Evolutionary conservation across 1,140 invertebrate species (phyloP).

Genomic region (Panonychus citri): DNA sequence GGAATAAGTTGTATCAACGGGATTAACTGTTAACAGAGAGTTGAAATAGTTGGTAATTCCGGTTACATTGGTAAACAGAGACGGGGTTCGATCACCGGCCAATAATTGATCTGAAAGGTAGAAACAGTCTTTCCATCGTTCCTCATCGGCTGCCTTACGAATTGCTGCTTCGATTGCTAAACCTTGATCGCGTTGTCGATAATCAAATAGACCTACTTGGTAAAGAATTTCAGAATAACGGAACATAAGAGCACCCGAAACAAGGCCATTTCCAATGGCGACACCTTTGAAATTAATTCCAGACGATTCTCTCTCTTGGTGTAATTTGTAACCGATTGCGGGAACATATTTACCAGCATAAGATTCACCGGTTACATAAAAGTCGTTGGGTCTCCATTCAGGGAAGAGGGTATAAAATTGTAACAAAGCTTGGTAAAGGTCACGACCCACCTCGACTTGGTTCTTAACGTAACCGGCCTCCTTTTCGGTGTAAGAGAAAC

Average conservation of each 20-base stretch:
- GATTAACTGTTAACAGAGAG: conserved; percentile 36
- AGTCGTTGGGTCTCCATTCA: conserved; percentile 13
- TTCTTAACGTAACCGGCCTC: conserved; percentile 12
- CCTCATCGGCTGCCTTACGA: neutral
- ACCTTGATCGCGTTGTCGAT: neutral
- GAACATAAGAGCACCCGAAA: conserved; percentile 51
- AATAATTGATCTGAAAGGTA: neutral
- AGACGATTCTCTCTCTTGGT: conserved; percentile 26
- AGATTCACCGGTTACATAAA: conserved; percentile 18
- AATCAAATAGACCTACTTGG: conserved; percentile 48
- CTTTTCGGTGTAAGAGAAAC: conserved; percentile 14
- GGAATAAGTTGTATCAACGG: conserved; percentile 24
- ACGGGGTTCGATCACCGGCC: neutral
- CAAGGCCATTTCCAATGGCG: conserved; percentile 61
- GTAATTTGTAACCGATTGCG: conserved; percentile 47
- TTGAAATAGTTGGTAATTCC: conserved; percentile 57
- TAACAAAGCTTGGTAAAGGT: conserved; percentile 13
- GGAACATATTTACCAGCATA: conserved; percentile 40
- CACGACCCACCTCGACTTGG: conserved; percentile 10
- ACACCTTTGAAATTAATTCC: conserved; percentile 28
- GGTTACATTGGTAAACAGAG: conserved; percentile 46
- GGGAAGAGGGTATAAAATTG: conserved; percentile 16
- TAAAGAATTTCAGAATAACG: conserved; percentile 57
- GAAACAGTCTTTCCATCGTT: neutral
- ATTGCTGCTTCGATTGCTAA: neutral